Evolutionary conservation across 2,888 invertebrate genomes (phyloP), one percentile per base, ranked within the genome.

Genomic region (Cataglyphis rosenhaueri): DNA sequence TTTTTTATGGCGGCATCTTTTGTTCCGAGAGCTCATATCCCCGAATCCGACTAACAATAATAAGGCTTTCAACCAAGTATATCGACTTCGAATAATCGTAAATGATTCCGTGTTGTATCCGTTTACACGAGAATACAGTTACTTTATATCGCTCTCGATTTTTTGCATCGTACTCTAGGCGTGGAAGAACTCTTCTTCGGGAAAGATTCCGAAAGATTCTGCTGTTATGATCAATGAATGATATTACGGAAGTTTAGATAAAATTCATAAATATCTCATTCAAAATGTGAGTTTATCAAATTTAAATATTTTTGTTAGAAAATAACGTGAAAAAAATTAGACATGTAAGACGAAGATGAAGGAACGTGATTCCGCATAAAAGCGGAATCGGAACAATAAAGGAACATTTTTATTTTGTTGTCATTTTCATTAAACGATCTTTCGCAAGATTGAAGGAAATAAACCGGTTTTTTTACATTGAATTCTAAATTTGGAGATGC

Each of bases 41-140:
- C 35, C 48, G 48, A 18, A 64, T 15, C 35, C 32, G 29, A 5
- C 6, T 6, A 35, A 35, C 6, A 35, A 35, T 35, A 35, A 35
- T 35, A 35, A 35, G 15, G 15, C 35, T 62, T 62, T 21, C 85
- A 75, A 75, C 84, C 61, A 41, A 74, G 82, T 83, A 83, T 75
- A 84, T 87, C 68, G 81, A 52, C 78, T 84, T 83, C 73, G 75
- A 86, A 88, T 89, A 87, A 87, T 85, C 78, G 82, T 91, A 91
- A 44, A 91, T 88, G 90, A 88, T 89, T 86, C 87, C 84, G 86
- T 81, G 87, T 87, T 85, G 81, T 89, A 91, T 91, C 89, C 91
- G 90, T 88, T 89, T 88, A 89, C 90, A 89, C 81, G 91, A 90
- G 84, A 88, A 89, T 85, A 88, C 84, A 62, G 82, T 86, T 83